These are phyloP conservation scores for Prorops nasuta DNA, from an alignment of 1,140 invertebrate genomes.

Conservation along the genomic window DNA sequence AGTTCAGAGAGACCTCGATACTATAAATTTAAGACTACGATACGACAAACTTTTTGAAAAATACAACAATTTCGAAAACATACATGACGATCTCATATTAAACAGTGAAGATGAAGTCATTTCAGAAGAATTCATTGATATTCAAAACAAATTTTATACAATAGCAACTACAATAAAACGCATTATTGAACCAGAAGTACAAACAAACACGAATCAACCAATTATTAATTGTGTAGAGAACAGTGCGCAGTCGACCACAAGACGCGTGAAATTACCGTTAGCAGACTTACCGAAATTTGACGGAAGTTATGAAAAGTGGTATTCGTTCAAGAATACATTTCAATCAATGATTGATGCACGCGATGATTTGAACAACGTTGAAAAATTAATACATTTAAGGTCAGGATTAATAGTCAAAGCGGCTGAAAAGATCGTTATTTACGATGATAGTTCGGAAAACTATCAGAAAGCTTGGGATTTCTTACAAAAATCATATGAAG, in stretches of 20 bases:
- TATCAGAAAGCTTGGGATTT: slow-evolving; percentile 14
- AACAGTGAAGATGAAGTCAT: neutral
- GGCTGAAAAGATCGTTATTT: slow-evolving; percentile 11
- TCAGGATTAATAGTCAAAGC: slow-evolving; percentile 6
- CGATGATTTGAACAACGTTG: slow-evolving; percentile 10
- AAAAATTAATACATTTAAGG: slow-evolving; percentile 13
- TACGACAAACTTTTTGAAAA: neutral
- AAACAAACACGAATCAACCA: no score
- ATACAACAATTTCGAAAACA: neutral
- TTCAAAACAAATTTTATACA: neutral
- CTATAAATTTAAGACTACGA: neutral
- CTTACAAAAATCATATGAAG: slow-evolving; percentile 8
- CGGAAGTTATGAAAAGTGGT: slow-evolving; percentile 12
- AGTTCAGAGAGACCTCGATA: neutral
- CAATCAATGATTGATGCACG: slow-evolving; percentile 9
- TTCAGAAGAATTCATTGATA: neutral
- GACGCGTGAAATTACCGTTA: slow-evolving; percentile 16
- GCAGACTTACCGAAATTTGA: slow-evolving; percentile 15
- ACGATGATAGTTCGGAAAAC: slow-evolving; percentile 10
- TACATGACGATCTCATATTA: neutral
- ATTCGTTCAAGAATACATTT: slow-evolving; percentile 18
- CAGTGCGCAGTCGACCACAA: no score
- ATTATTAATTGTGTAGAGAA: no score
- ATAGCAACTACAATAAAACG: neutral
- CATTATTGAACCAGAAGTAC: no score